Conservation (phyloP, 2,113 vertebrate genomes). For the Coptodon rendalli region DNA sequence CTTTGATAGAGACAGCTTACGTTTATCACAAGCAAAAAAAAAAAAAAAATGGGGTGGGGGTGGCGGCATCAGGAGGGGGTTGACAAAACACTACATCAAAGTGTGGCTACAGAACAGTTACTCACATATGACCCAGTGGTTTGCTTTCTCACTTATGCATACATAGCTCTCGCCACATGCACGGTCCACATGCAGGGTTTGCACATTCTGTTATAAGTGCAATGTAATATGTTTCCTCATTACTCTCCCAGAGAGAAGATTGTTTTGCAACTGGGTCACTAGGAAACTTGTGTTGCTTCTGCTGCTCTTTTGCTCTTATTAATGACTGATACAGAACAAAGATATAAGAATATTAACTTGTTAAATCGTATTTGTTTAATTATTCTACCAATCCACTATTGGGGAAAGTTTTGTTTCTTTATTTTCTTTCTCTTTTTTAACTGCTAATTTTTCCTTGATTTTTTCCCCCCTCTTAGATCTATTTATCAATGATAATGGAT, state of each 20-base stretch:
- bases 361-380: not conserved
- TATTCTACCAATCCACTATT: not conserved
- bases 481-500: not conserved
- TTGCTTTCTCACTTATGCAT: not conserved
- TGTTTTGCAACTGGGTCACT: constrained; percentile 10
- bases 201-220: not conserved
- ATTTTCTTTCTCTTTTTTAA: not conserved
- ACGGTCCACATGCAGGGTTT: not conserved
- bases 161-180: not conserved
- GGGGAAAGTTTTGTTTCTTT: not conserved
- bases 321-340: not conserved
- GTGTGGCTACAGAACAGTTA: not conserved
- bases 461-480: not conserved
- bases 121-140: constrained; percentile 4
- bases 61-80: not conserved
- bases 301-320: not conserved
- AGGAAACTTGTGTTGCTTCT: not conserved
- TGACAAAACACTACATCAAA: constrained; percentile 56
- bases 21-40: constrained; percentile 23
- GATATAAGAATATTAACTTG: not conserved
- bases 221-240: constrained; percentile 16
- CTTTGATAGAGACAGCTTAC: constrained; percentile 62
- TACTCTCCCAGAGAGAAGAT: not conserved
- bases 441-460: not conserved
- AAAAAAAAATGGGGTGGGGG: not conserved